Conservation (phyloP, 2,888 invertebrate genomes). For the Xanthia icteritia region DNA sequence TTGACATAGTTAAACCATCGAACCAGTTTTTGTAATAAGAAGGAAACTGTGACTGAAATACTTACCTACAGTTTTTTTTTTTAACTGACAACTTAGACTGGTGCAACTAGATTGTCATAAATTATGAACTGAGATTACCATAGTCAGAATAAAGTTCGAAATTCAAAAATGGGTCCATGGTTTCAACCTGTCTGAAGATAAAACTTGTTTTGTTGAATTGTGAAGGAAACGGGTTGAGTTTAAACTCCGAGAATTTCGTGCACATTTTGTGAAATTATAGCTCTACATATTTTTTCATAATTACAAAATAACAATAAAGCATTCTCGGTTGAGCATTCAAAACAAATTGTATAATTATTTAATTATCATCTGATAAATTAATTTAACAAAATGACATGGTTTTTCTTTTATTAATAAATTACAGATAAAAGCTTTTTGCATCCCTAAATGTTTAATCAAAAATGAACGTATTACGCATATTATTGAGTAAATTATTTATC, state of each 20-base stretch:
- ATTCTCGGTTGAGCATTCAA: not conserved
- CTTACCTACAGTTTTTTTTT: too few relatives aligned
- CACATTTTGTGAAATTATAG: not conserved
- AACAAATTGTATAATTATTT: not conserved
- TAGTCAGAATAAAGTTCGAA: too few relatives aligned
- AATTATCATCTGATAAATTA: not conserved
- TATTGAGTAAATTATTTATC: not conserved
- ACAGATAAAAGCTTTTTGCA: constrained; percentile 23
- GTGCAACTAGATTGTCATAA: too few relatives aligned
- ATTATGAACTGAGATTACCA: too few relatives aligned
- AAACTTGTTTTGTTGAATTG: not conserved
- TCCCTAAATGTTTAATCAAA: constrained; percentile 3
- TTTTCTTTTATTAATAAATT: constrained; percentile 19
- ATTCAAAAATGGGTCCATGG: too few relatives aligned
- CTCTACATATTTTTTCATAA: not conserved
- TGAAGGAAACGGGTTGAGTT: not conserved
- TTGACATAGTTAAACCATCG: too few relatives aligned
- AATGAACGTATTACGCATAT: not conserved
- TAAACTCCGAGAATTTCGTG: not conserved
- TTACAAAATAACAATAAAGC: not conserved
- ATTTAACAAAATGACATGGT: not conserved
- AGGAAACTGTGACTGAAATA: too few relatives aligned
- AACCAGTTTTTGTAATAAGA: too few relatives aligned
- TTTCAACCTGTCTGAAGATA: not conserved
- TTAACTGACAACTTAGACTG: too few relatives aligned